Conservation (phyloP, 2,888 invertebrate genomes). For the Balanococcus diminutus region DNA sequence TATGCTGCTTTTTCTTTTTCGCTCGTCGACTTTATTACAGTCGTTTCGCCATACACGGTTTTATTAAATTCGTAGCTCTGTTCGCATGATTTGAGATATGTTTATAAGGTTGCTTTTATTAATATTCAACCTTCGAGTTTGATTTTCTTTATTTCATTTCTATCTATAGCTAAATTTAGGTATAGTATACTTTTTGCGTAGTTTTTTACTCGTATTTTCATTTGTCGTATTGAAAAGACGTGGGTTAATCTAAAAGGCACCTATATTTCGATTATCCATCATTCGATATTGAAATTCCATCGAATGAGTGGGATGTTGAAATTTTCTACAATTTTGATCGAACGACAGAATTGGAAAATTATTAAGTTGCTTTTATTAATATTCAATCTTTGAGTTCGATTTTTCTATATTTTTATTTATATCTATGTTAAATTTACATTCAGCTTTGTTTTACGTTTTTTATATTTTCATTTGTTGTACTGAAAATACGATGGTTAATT, state of each 20-base stretch:
- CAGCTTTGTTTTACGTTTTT: too few relatives aligned
- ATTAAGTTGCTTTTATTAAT: too few relatives aligned
- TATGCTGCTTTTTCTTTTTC: slow-evolving; percentile 31
- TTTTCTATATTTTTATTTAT: too few relatives aligned
- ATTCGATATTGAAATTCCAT: background rate
- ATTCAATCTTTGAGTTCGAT: too few relatives aligned
- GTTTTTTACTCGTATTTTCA: background rate
- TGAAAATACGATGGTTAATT: background rate
- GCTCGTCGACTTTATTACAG: slow-evolving; percentile 8
- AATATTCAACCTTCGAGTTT: background rate
- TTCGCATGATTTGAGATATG: slow-evolving; percentile 45
- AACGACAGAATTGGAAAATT: background rate
- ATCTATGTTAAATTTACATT: too few relatives aligned
- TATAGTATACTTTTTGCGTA: background rate
- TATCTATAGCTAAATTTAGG: background rate
- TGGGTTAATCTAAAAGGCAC: background rate
- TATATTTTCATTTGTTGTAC: too few relatives aligned
- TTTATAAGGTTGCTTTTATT: slow-evolving; percentile 37
- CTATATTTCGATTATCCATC: background rate
- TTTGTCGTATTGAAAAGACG: background rate
- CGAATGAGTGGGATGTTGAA: background rate
- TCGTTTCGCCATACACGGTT: slow-evolving; percentile 34
- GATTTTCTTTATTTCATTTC: slow-evolving; percentile 5
- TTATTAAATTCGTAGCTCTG: slow-evolving; percentile 43
- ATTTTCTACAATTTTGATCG: background rate